Evolutionary conservation across 1,140 invertebrate genomes (phyloP).

Genomic region (Drosophila pseudoananassae): DNA sequence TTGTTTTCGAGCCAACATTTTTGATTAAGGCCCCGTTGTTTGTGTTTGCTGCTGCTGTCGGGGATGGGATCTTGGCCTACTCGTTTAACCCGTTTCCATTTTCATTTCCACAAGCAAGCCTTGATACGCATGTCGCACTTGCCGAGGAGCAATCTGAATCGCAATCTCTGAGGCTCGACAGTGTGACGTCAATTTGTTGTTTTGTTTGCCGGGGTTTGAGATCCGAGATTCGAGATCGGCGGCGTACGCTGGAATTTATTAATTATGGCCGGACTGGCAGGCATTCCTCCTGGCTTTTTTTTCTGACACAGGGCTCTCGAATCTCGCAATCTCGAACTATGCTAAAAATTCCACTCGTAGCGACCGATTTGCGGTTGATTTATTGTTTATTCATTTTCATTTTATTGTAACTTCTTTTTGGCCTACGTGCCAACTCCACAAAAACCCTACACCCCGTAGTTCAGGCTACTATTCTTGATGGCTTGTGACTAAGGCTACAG

Average conservation of each 20-base stretch:
- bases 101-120: conserved; percentile 34
- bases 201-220: conserved; percentile 28
- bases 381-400: conserved; percentile 75
- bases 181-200: conserved; percentile 79
- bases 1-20: conserved; percentile 25
- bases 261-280: conserved; percentile 62
- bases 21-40: conserved; percentile 45
- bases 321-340: conserved; percentile 30
- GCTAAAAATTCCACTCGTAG: conserved; percentile 70
- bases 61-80: conserved; percentile 28
- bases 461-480: conserved; percentile 14
- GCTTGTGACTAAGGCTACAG: conserved; percentile 22
- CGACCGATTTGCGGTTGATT: conserved; percentile 70
- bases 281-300: conserved; percentile 26
- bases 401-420: conserved; percentile 57
- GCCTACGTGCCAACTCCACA: conserved; percentile 58
- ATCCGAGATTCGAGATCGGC: conserved; percentile 8
- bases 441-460: neutral
- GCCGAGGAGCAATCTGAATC: conserved; percentile 43
- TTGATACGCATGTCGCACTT: conserved; percentile 73
- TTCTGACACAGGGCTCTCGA: conserved; percentile 26
- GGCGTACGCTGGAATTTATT: conserved; percentile 81
- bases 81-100: conserved; percentile 66
- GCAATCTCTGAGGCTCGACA: conserved; percentile 14
- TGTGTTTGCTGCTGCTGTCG: conserved; percentile 35